These are phyloP conservation scores for Parnassius orleans DNA, from an alignment of 2,888 invertebrate species.

Conservation along the genomic window DNA sequence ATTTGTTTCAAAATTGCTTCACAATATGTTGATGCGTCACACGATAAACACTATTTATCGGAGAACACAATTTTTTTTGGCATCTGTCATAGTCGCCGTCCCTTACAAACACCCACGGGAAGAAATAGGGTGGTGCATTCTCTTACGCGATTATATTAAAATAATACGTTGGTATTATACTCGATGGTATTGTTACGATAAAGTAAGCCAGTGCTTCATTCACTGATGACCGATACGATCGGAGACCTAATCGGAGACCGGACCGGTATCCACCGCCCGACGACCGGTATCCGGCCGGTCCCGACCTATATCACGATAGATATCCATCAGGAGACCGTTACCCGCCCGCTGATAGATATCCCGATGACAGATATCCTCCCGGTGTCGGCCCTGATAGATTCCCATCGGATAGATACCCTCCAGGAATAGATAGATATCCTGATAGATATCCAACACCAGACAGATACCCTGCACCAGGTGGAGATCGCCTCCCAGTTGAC, in stretches of 20 bases:
- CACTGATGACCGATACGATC: slow-evolving; percentile 67
- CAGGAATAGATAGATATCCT: slow-evolving; percentile 44
- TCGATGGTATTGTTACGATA: no score
- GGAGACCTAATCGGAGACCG: slow-evolving; percentile 63
- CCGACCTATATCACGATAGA: slow-evolving; percentile 57
- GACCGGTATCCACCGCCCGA: slow-evolving; percentile 75
- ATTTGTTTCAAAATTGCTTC: no score
- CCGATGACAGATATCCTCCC: slow-evolving; percentile 65
- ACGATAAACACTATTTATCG: no score
- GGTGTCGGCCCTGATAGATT: slow-evolving; percentile 53
- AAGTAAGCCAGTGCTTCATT: no score
- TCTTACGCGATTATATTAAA: no score
- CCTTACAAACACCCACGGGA: no score
- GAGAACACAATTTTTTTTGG: no score
- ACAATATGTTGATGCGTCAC: no score
- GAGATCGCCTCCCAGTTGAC: slow-evolving; percentile 64
- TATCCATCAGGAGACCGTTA: slow-evolving; percentile 57
- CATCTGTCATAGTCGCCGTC: no score
- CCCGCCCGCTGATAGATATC: slow-evolving; percentile 72
- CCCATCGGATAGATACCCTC: slow-evolving; percentile 80
- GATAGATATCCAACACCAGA: slow-evolving; percentile 67
- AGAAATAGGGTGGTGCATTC: no score
- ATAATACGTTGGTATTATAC: no score
- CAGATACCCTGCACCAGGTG: slow-evolving; percentile 56
- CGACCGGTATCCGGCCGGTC: slow-evolving; percentile 64